Evolutionary conservation across 2,797 vertebrate species (phyloP), one percentile per base, ranked within the genome.

Genomic region (Schizothorax lantsangensis): DNA sequence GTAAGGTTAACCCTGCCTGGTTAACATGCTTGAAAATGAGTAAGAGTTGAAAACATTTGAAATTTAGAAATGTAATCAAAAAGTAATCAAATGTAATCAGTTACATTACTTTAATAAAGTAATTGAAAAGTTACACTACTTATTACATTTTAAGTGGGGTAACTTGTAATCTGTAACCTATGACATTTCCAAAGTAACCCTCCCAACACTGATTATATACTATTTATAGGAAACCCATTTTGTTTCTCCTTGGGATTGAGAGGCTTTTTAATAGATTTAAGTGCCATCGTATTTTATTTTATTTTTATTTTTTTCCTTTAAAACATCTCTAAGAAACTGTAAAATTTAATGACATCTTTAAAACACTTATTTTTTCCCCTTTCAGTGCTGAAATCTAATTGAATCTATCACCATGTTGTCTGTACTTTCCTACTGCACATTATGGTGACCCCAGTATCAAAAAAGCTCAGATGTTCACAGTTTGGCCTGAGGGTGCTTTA

Each of bases 381-480:
- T 69, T 38, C 11, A 14, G 30, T 47, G 73, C 57, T 57, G 17
- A 84, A 40, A 54, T 23, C 43, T 64, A 17, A 77, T 57, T 66
- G 11, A 30, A 74, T 64, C 68, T 74, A 26, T 2, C 9, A 15
- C 38, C 43, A 59, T 23, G 69, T 12, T n/a, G 26, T 36, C 33
- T 57, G 1, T 26, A 57, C 17, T 66, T n/a, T 81, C 57, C 9
- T 9, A 36, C 40, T 84, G 54, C 30, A 52, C 17, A 74, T 66
- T 80, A 43, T 80, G 68, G 64, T 75, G 83, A 75, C 57, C 69
- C 36, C 5, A 43, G 77, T 54, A 84, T 47, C 8, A 64, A 64
- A 12, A n/a, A 26, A 66, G 5, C 11, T 66, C 62, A 30, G 5
- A 66, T 30, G 12, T 64, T 66, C 62, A 33, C 62, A 66, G 64